Evolutionary conservation across 2,888 invertebrate genomes (phyloP), one percentile per base, ranked within the genome.

Genomic region (Drosophila maculinotata): DNA sequence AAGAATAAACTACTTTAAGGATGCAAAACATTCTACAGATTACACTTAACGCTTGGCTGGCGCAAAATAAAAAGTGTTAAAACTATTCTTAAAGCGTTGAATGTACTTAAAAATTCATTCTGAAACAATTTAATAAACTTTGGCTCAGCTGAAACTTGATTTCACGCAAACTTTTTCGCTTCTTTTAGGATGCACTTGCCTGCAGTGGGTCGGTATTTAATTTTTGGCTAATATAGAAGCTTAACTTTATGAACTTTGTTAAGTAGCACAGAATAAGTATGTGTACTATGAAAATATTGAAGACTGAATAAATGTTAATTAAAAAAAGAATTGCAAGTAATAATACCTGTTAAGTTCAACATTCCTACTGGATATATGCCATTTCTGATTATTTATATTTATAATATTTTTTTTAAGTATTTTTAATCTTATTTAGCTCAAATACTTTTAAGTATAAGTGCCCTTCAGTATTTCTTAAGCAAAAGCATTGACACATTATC

Each of bases 11-110:
- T 44, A 35, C 30, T 33, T 26, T 17, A 35, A 56, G 35, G 28
- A 57, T 62, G 45, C 53, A 51, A 36, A 45, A 33, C 36, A 49
- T 42, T 59, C 39, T 23, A 42, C 47, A 53, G 42, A 35, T 36
- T 26, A 26, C 47, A 56, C 45, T 31, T 38, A 36, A 45, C 57
- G 57, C 70, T 45, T 62, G 39, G 12, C 26, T 31, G 31, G 6
- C 35, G 8, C 14, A 25, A 5, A 23, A 28, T 8, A 30, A 45
- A 49, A 36, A 36, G 26, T 53, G 23, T 44, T 45, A 6, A 39
- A 72, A 72, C 36, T 57, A 49, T 45, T 31, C 15, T 31, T 28
- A 38, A 39, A 39, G 47, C 17, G 20, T 31, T 36, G 39, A 45
- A 15, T 15, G 33, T 39, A 25, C 20, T 44, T 52, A 31, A 63